A percentile compares a stretch with the other conserved stretches of the same genome.
phyloP scores from a whole-genome alignment of 2,113 vertebrate genomes.

The Plecturocebus donacophilus region DNA sequence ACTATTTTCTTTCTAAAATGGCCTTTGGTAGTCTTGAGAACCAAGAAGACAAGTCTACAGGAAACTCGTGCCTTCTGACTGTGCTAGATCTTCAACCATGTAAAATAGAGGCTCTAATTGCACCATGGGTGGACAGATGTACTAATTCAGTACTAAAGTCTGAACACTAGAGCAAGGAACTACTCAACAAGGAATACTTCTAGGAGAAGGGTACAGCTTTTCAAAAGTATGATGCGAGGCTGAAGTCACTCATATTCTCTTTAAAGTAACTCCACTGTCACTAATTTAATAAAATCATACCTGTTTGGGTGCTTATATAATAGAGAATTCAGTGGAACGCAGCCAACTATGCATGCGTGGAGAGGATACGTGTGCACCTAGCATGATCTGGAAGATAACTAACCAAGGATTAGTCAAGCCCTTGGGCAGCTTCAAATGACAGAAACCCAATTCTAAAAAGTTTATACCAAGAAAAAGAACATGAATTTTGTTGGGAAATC shows the following conservation, averaged over 20 bases:
- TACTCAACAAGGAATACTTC: background rate
- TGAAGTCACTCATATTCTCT: background rate
- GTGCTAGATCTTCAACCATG: background rate
- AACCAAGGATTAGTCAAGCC: background rate
- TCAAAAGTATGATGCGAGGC: background rate
- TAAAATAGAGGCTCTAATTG: background rate
- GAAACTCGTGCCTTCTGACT: background rate
- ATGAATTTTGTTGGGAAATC: background rate
- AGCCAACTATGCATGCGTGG: background rate
- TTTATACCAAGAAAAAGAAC: background rate
- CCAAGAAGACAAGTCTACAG: background rate
- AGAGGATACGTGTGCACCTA: background rate
- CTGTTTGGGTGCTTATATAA: background rate
- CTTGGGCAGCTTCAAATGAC: background rate
- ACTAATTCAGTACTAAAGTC: background rate
- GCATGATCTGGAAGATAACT: background rate
- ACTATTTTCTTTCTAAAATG: background rate
- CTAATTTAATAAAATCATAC: background rate
- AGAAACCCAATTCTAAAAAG: background rate
- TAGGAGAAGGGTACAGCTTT: background rate
- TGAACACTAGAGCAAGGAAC: background rate
- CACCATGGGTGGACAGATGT: background rate
- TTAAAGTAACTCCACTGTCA: background rate
- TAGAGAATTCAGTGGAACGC: background rate
- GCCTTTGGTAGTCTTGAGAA: conserved; percentile 5